phyloP scores from a whole-genome alignment of 1,140 invertebrate species.

The Drosophila mayri region DNA sequence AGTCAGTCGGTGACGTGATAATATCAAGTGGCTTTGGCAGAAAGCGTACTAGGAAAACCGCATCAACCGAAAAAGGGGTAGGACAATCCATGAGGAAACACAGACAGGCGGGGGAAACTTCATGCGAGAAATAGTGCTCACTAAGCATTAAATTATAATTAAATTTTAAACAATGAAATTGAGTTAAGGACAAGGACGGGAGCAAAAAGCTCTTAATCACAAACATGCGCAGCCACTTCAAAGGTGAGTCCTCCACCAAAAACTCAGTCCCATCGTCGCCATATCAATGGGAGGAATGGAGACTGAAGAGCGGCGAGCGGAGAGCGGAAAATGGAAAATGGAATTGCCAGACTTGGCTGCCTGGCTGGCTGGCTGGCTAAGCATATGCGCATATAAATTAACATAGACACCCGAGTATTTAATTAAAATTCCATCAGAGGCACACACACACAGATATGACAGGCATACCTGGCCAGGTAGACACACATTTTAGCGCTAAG shows the following conservation, averaged over 20 bases:
- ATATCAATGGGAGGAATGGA: constrained; percentile 56
- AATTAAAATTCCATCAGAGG: constrained; percentile 81
- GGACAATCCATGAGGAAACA: background rate
- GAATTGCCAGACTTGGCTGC: constrained; percentile 38
- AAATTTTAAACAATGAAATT: constrained; percentile 82
- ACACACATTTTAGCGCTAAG: constrained; percentile 74
- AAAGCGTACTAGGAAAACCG: constrained; percentile 55
- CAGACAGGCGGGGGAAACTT: constrained; percentile 14
- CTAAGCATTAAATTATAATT: constrained; percentile 84
- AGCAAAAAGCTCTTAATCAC: constrained; percentile 77
- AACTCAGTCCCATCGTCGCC: constrained; percentile 32
- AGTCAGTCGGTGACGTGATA: constrained; percentile 55
- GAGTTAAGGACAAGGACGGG: constrained; percentile 56
- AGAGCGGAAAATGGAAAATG: constrained; percentile 33
- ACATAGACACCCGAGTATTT: constrained; percentile 83
- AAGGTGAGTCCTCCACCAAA: constrained; percentile 40
- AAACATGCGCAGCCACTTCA: constrained; percentile 80
- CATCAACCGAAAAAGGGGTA: constrained; percentile 30
- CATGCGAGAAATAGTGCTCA: constrained; percentile 74
- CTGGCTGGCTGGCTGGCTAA: constrained; percentile 71
- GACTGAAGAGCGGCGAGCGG: constrained; percentile 2
- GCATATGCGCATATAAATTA: constrained; percentile 84
- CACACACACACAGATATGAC: constrained; percentile 39
- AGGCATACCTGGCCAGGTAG: constrained; percentile 29
- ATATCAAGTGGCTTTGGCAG: constrained; percentile 76